Conservation (phyloP, 2,797 vertebrate species). For the Poeciliopsis turneri region DNA sequence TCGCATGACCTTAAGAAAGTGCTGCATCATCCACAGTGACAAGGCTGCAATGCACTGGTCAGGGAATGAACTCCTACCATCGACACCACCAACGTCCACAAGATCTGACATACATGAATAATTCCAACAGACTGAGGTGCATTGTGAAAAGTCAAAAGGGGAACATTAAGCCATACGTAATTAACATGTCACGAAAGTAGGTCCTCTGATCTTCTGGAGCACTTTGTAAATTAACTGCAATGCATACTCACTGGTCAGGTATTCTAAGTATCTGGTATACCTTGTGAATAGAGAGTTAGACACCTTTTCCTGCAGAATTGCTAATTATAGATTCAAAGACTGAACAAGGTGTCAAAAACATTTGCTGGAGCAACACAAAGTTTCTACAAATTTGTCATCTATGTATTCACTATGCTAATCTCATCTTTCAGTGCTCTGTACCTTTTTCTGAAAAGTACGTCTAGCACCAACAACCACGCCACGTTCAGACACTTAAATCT, state of each 20-base stretch:
- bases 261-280: background rate
- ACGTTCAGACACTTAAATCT: background rate
- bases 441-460: background rate
- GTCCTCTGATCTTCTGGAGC: background rate
- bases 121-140: background rate
- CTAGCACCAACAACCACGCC: background rate
- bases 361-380: background rate
- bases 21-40: background rate
- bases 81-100: background rate
- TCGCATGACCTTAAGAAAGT: background rate
- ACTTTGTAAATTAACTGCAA: background rate
- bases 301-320: background rate
- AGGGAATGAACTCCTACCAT: no score
- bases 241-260: background rate
- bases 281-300: background rate
- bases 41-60: no score
- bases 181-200: background rate
- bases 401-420: background rate
- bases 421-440: background rate
- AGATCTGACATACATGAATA: background rate
- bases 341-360: background rate
- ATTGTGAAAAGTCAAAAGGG: background rate
- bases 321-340: background rate
- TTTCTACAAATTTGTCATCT: background rate
- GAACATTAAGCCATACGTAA: background rate